Evolutionary conservation across 1,140 invertebrate genomes (phyloP).

Genomic region (Megathymus violae): DNA sequence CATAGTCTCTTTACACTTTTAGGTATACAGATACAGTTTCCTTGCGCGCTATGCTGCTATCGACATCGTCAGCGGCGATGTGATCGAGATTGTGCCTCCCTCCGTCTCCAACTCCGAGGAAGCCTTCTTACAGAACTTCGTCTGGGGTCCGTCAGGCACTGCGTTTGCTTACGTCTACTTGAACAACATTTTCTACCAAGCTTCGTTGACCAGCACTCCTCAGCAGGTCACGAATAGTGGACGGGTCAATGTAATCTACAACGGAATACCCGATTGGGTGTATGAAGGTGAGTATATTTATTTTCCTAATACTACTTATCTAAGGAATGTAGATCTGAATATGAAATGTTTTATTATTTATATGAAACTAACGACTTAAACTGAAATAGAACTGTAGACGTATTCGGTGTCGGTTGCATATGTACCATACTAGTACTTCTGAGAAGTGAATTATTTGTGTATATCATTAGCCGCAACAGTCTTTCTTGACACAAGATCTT

Average conservation of each 20-base stretch:
- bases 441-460: no score
- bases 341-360: no score
- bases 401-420: no score
- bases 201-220: slow-evolving; percentile 72
- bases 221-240: slow-evolving; percentile 86
- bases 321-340: no score
- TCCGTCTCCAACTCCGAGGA: slow-evolving; percentile 57
- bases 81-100: slow-evolving; percentile 51
- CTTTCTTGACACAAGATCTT: no score
- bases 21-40: slow-evolving; percentile 84
- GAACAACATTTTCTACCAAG: slow-evolving; percentile 91
- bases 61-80: slow-evolving; percentile 67
- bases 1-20: slow-evolving; percentile 41
- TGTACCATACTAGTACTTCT: no score
- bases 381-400: no score
- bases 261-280: slow-evolving; percentile 91
- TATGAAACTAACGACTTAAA: no score
- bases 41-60: slow-evolving; percentile 82
- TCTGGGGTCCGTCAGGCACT: slow-evolving; percentile 90
- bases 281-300: slow-evolving; percentile 85
- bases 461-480: no score
- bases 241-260: slow-evolving; percentile 87
- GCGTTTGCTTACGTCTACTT: slow-evolving; percentile 89
- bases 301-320: no score
- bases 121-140: slow-evolving; percentile 86